Evolutionary conservation across 2,797 vertebrate genomes (phyloP).

Genomic region (Enteromius unitaeniatus): DNA sequence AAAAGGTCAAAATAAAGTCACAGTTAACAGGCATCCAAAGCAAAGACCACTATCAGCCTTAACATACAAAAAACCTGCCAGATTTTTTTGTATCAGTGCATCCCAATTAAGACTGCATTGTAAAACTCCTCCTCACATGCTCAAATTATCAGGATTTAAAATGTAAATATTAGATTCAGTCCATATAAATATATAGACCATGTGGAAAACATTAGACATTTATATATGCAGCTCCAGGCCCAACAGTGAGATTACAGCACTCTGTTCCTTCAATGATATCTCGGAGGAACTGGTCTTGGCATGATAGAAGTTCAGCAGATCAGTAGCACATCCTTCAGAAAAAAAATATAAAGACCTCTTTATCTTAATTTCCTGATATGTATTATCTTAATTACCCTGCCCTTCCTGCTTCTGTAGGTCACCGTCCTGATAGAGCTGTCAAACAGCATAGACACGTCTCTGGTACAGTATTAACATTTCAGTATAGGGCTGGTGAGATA

Average conservation of each 20-base stretch:
- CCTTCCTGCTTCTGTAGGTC: conserved; percentile 37
- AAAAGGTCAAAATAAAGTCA: neutral
- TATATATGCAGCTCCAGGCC: neutral
- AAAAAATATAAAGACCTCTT: conserved; percentile 9
- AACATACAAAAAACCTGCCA: neutral
- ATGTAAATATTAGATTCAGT: neutral
- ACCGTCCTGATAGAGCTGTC: neutral
- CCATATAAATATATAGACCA: neutral
- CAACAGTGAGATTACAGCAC: conserved; percentile 17
- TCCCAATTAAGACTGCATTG: neutral
- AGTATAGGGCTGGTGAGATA: neutral
- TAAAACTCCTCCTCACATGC: neutral
- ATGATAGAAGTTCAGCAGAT: conserved; percentile 27
- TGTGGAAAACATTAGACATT: neutral
- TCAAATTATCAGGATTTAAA: neutral
- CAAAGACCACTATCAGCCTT: too few species aligned
- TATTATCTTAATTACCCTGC: conserved; percentile 28
- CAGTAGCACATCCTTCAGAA: conserved; percentile 27
- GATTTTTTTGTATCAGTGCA: neutral
- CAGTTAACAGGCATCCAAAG: neutral
- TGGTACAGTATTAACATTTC: neutral
- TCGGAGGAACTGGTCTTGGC: neutral
- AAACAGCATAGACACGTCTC: neutral
- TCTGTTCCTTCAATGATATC: neutral
- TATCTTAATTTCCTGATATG: conserved; percentile 41